Evolutionary conservation across 2,113 vertebrate species (phyloP), one percentile per base, ranked within the genome.

Genomic region (Copsychus sechellarum): DNA sequence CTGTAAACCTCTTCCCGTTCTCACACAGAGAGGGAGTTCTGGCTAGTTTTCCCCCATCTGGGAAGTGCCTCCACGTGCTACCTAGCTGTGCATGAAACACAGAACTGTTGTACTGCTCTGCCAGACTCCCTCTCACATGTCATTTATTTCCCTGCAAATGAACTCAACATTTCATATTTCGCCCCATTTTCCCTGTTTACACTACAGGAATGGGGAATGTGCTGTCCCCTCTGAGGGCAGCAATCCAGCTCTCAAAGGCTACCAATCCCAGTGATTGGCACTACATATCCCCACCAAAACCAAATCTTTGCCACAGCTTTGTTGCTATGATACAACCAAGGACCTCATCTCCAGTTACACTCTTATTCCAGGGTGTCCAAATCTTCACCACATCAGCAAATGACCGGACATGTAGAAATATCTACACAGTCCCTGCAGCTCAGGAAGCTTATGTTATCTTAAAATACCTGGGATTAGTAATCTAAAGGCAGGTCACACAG

Each of bases 341-440:
- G 20, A 73, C 23, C 31, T 62, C 15, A n/a, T 50, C 31, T 50
- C 12, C 58, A 82, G 18, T 18, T 16, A 26, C 29, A 74, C 21
- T 7, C 28, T 72, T 62, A 62, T 79, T 78, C 14, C 57, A 85
- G 21, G 21, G 18, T 51, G 23, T 36, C 47, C 51, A 66, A 48
- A n/a, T 8, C 15, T 8, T 57, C 14, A 72, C 6, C 6, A 0
- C 45, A 77, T 20, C 26, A 77, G 61, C 2, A 2, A 85, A 58
- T 7, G 4, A 34, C 42, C 2, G 0, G 14, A 84, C 1, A 3
- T 22, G 4, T 0, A 71, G 20, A 71, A 47, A 67, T 36, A 76
- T 8, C 21, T 31, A 50, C 34, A 18, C 3, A 34, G 43, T 24
- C 57, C 38, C 43, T 33, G 34, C 20, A 60, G 61, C 33, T 90